These are phyloP conservation scores for Thalassarche chlororhynchos DNA, from an alignment of 2,113 vertebrate species.

Conservation along the genomic window DNA sequence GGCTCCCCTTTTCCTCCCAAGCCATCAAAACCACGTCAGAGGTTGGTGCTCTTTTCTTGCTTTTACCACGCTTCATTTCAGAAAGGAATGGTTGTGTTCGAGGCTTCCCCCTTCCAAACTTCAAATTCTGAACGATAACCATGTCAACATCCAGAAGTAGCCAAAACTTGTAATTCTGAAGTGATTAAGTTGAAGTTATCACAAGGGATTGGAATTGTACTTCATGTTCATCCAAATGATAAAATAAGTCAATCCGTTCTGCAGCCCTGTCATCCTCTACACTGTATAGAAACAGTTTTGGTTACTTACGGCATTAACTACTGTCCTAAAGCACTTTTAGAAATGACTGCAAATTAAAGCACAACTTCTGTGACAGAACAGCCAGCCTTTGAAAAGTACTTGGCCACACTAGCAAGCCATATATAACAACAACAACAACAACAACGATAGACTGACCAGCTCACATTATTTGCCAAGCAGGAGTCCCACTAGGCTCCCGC, in stretches of 20 bases:
- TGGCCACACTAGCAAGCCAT: background rate
- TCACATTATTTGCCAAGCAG: background rate
- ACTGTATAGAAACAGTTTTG: background rate
- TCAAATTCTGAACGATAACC: background rate
- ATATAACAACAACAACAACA: accelerated
- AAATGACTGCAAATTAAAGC: background rate
- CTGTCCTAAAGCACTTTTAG: background rate
- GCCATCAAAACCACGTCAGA: background rate
- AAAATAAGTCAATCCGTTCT: background rate
- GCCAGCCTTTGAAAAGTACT: background rate
- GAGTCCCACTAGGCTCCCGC: background rate
- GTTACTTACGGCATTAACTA: background rate
- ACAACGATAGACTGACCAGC: no score
- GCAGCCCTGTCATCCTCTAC: background rate
- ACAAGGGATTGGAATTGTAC: background rate
- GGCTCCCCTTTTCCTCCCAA: background rate
- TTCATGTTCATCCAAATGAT: background rate
- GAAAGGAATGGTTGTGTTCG: background rate
- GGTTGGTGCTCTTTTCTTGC: background rate
- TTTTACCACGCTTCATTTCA: background rate
- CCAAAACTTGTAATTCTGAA: no score
- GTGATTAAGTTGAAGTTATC: background rate
- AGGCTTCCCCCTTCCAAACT: background rate
- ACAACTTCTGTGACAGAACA: background rate
- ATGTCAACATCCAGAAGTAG: background rate